Percentiles rank a stretch among this genome's conserved stretches.
These are phyloP conservation scores for Anniella stebbinsi DNA, from an alignment of 2,797 vertebrate species.

Conservation along the genomic window DNA sequence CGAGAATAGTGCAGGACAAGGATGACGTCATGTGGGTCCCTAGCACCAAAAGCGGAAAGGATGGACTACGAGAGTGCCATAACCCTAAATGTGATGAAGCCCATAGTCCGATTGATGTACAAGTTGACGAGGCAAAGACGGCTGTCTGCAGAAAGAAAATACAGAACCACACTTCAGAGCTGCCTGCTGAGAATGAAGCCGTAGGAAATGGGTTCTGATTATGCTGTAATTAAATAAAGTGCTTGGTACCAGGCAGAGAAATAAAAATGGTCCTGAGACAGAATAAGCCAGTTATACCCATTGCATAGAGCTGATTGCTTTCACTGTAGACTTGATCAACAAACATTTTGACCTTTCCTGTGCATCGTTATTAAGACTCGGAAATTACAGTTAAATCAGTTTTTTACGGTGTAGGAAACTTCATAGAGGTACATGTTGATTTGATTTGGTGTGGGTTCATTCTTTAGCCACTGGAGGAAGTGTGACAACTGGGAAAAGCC, in stretches of 20 bases:
- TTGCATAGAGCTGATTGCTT: fast-evolving
- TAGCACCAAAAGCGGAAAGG: too few relatives aligned
- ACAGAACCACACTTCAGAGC: neutral
- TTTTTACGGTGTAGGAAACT: neutral
- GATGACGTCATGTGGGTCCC: too few relatives aligned
- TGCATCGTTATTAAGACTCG: neutral
- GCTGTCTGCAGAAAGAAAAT: neutral
- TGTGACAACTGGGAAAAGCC: fast-evolving
- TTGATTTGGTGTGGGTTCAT: neutral
- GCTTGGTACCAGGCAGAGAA: neutral
- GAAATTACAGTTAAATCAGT: neutral
- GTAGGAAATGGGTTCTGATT: neutral
- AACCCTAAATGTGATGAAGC: too few relatives aligned
- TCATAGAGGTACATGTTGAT: neutral
- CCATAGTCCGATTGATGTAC: fast-evolving
- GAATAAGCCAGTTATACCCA: neutral
- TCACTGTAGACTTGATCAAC: neutral
- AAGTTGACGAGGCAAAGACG: neutral
- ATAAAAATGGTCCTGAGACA: fast-evolving
- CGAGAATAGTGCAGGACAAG: too few relatives aligned
- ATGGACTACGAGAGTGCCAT: too few relatives aligned
- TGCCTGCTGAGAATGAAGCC: neutral
- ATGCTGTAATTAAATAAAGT: constrained; percentile 25
- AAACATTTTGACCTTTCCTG: constrained; percentile 18
- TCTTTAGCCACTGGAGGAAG: neutral